phyloP scores from a whole-genome alignment of 37 sponge, comb jelly and placozoan species.

The Eunapius fragilis region DNA sequence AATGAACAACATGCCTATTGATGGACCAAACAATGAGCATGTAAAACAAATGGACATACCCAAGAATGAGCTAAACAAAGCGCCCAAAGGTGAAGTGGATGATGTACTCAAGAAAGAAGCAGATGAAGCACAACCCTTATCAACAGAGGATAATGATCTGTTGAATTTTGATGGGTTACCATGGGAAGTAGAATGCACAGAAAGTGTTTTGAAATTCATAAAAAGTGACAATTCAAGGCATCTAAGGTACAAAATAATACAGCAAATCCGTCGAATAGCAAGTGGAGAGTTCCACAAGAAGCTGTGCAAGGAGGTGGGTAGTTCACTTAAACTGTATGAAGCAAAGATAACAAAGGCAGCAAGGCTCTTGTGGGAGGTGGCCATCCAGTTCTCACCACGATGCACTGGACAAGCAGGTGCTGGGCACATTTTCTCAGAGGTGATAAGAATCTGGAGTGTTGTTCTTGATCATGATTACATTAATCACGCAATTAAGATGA shows the following conservation, averaged over 20 bases:
- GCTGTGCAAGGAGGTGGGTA: constrained; percentile 32
- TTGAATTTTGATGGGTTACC: constrained; percentile 50
- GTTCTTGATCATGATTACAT: constrained; percentile 64
- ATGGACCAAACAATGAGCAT: too few species aligned
- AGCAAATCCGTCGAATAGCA: constrained; percentile 53
- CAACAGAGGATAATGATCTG: neutral
- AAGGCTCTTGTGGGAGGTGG: constrained; percentile 64
- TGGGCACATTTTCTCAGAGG: constrained; percentile 53
- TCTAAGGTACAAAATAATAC: constrained; percentile 23
- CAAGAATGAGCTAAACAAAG: too few species aligned
- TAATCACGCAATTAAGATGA: constrained; percentile 21
- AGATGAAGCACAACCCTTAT: neutral
- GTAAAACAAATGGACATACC: neutral
- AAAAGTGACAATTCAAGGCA: constrained; percentile 18
- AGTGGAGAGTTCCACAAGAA: constrained; percentile 40
- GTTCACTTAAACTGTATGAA: constrained; percentile 58
- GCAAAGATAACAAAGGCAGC: constrained; percentile 40
- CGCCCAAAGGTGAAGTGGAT: neutral
- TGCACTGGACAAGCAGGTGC: constrained; percentile 1
- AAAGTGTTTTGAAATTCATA: constrained; percentile 55
- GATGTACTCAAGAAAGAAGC: neutral
- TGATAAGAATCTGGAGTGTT: constrained; percentile 69
- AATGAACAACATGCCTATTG: too few species aligned
- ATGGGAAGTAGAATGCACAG: constrained; percentile 89
- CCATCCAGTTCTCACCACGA: constrained; percentile 55